phyloP scores from a whole-genome alignment of 1,140 invertebrate genomes.

The Helicoverpa zea region DNA sequence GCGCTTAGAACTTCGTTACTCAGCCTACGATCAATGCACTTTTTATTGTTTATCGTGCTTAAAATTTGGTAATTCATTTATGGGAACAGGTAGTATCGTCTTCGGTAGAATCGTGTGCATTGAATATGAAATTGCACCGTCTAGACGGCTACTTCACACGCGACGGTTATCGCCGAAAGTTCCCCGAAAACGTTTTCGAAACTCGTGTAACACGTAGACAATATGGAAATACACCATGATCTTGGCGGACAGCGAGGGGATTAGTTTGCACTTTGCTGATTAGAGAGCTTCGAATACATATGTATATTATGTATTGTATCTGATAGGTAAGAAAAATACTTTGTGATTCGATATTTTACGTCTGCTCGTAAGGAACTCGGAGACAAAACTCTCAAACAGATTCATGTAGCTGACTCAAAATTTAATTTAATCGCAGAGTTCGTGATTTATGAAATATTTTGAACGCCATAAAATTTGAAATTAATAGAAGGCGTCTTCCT shows the following conservation, averaged over 20 bases:
- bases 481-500: slow-evolving; percentile 6
- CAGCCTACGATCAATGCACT: slow-evolving; percentile 38
- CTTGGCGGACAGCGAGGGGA: not conserved
- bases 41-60: not conserved
- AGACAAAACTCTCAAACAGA: too few species aligned
- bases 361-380: too few species aligned
- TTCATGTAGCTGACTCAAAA: too few species aligned
- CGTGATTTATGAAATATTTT: not conserved
- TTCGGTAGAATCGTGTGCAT: slow-evolving; percentile 27
- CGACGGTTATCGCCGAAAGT: slow-evolving; percentile 13
- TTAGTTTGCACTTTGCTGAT: not conserved
- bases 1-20: slow-evolving; percentile 47
- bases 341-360: too few species aligned
- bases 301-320: too few species aligned
- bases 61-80: not conserved
- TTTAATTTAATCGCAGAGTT: not conserved
- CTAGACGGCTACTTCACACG: slow-evolving; percentile 36
- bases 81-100: not conserved
- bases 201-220: slow-evolving; percentile 8
- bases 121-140: slow-evolving; percentile 29
- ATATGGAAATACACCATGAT: not conserved
- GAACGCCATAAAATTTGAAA: slow-evolving; percentile 14
- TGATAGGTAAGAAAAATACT: too few species aligned
- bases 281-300: not conserved
- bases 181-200: slow-evolving; percentile 4